Evolutionary conservation across 2,888 invertebrate species (phyloP), one percentile per base, ranked within the genome.

Genomic region (Bombylius major): DNA sequence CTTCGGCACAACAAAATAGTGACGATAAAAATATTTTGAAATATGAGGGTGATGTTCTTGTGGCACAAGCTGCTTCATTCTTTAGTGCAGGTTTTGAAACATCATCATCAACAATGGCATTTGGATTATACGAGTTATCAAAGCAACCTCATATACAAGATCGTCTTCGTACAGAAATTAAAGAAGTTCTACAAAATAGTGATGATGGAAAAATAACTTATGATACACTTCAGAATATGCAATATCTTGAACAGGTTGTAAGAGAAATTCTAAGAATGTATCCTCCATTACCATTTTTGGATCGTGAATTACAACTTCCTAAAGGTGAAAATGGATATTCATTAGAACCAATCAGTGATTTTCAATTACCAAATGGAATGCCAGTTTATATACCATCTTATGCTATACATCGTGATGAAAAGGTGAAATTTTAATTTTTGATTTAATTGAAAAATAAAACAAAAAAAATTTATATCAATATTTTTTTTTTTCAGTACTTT

Each of bases 251-350:
- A 58, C 66, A 63, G 65, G 69, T 69, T 6, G 34, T 59, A 4
- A 36, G 51, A 56, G 65, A 75, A 60, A 67, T 67, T 11, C 58
- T 74, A 44, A 66, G 75, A 4, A 58, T 74, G 51, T 75, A 75
- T 63, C 75, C 75, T 1, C 65, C 70, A 0, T 50, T 73, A 7
- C 71, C 75, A 4, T 69, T 72, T 56, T 57, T 75, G 36, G 74
- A 75, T 60, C 65, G 75, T n/a, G 63, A 67, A 45, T 74, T 72
- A 54, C 69, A 69, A 8, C 57, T 64, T 8, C 32, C 60, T 0
- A 51, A 58, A 14, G 66, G 58, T 0, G 61, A 63, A 4, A 53
- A 59, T 1, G 67, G 66, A 23, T 71, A 68, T 46, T 64, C 68
- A 0, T 53, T 74, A 33, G 59, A 63, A 13, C 72, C 73, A 0